Conservation (phyloP, 2,113 vertebrate genomes). For the Todiramphus chloris region DNA sequence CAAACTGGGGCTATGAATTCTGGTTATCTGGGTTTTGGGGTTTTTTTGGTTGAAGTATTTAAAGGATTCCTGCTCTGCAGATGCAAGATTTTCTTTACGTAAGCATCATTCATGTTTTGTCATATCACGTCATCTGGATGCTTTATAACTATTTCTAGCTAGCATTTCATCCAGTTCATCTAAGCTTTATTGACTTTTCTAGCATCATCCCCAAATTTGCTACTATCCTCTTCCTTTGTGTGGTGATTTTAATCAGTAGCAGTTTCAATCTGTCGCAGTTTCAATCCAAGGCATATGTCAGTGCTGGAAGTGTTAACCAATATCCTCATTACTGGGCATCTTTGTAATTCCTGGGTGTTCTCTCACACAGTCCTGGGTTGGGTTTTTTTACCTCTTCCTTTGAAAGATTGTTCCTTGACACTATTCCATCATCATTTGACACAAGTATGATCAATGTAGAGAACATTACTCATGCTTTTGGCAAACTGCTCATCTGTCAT, state of each 20-base stretch:
- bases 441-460: neutral
- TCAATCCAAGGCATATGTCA: neutral
- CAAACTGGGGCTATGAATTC: neutral
- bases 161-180: neutral
- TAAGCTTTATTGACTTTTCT: neutral
- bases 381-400: neutral
- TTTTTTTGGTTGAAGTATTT: neutral
- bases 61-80: neutral
- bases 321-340: neutral
- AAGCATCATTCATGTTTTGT: neutral
- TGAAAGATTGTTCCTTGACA: neutral
- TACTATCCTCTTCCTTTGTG: neutral
- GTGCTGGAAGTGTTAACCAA: neutral
- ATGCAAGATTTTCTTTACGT: neutral
- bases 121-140: neutral
- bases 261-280: neutral
- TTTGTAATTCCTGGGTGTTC: neutral
- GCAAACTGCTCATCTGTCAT: neutral
- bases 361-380: neutral
- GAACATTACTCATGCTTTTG: neutral
- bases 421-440: neutral
- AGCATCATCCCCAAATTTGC: neutral
- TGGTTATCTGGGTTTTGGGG: neutral
- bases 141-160: neutral
- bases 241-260: neutral